Percentiles rank a stretch among this genome's conserved stretches.
These are phyloP conservation scores for Corythornis madagascariensis DNA, from an alignment of 2,113 vertebrate species.

Conservation along the genomic window DNA sequence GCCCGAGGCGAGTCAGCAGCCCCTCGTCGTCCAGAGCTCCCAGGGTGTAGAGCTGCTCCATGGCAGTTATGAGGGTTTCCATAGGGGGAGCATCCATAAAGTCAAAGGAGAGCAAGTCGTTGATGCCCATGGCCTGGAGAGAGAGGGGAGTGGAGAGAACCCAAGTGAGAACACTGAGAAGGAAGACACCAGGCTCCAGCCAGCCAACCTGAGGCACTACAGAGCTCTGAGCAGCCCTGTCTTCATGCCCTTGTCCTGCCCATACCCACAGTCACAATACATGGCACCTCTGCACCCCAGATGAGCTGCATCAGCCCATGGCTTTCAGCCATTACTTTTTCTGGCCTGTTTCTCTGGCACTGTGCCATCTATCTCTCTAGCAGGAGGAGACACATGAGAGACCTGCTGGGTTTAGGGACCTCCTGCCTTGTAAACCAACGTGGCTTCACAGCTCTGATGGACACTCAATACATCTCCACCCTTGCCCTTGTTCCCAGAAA, in stretches of 20 bases:
- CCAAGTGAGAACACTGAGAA: background rate
- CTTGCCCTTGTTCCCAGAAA: background rate
- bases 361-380: background rate
- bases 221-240: background rate
- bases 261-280: rapidly evolving
- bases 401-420: background rate
- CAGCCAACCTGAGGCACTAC: background rate
- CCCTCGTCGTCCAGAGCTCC: constrained; percentile 97
- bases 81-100: constrained; percentile 99
- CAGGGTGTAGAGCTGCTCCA: constrained; percentile 98
- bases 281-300: background rate
- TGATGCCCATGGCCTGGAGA: constrained; percentile 95
- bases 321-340: background rate
- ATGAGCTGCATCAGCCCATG: background rate
- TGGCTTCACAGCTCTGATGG: background rate
- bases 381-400: background rate
- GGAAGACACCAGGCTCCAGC: background rate
- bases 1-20: constrained; percentile 91
- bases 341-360: background rate
- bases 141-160: background rate
- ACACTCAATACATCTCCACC: rapidly evolving
- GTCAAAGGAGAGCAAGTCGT: constrained; percentile 96
- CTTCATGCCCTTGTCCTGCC: background rate
- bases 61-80: constrained; percentile 98
- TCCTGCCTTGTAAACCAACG: background rate